Conservation (phyloP, 64 coral and sea anemone species). For the Orbicella faveolata region DNA sequence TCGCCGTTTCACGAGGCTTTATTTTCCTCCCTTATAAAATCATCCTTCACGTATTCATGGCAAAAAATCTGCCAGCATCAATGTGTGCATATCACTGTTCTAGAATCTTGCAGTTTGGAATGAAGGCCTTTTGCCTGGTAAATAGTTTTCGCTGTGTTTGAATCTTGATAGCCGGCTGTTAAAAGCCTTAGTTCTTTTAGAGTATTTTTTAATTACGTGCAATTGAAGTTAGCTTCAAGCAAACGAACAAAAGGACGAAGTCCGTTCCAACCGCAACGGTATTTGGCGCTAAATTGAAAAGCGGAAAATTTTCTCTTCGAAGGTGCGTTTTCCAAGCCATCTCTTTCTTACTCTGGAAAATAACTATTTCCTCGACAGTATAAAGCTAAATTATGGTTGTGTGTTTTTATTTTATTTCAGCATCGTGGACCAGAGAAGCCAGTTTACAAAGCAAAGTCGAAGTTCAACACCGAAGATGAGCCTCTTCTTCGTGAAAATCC, state of each 20-base stretch:
- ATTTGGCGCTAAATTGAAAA: neutral
- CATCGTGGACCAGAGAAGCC: slow-evolving; percentile 22
- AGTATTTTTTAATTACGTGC: neutral
- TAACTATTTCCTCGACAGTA: no score
- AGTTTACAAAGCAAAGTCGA: slow-evolving; percentile 40
- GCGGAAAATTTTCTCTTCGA: neutral
- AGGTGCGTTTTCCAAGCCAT: no score
- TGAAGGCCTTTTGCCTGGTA: neutral
- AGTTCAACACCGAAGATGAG: slow-evolving; percentile 77
- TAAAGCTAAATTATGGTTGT: neutral
- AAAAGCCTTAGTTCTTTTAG: neutral
- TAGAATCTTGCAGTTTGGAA: neutral
- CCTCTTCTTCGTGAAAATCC: slow-evolving; percentile 92
- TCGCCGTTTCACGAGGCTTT: neutral
- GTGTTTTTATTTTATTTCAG: neutral
- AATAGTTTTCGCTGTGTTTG: neutral
- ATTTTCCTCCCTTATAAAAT: neutral
- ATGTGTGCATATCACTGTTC: no score
- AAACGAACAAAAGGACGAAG: neutral
- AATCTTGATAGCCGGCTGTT: no score
- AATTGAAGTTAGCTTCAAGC: no score
- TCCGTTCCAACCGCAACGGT: neutral
- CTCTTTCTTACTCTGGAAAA: no score
- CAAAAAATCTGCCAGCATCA: no score
- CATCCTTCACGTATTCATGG: neutral